Evolutionary conservation across 2,113 vertebrate genomes (phyloP).

Genomic region (Poeciliopsis occidentalis): DNA sequence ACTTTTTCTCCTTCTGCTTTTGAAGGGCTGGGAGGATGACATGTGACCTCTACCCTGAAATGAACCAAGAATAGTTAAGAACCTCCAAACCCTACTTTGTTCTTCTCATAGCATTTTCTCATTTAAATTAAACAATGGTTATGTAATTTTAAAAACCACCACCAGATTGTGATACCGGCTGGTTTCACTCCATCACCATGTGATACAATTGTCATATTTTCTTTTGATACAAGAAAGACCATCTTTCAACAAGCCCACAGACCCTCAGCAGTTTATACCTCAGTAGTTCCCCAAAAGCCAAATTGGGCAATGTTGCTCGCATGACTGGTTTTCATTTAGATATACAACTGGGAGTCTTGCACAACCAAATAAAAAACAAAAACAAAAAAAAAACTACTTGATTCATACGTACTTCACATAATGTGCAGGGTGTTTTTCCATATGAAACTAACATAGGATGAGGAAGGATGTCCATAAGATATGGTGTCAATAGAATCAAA

Average conservation of each 20-base stretch:
- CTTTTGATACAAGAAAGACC: conserved; percentile 29
- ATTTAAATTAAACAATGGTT: conserved; percentile 65
- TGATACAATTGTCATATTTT: conserved; percentile 51
- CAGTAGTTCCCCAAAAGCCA: conserved; percentile 13
- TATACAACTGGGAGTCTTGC: conserved; percentile 7
- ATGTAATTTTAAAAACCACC: conserved; percentile 68
- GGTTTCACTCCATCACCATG: conserved; percentile 25
- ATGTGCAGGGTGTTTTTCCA: background rate
- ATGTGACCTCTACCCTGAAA: conserved; percentile 4
- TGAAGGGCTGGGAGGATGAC: conserved; percentile 12
- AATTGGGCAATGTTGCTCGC: conserved; percentile 25
- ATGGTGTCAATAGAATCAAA: background rate
- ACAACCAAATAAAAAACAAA: background rate
- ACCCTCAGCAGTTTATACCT: conserved; percentile 15
- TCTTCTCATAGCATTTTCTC: conserved; percentile 41
- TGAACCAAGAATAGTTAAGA: conserved; percentile 51
- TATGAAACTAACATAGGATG: background rate
- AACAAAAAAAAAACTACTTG: conserved; percentile 11
- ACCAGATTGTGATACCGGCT: conserved; percentile 57
- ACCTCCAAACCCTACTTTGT: conserved; percentile 46
- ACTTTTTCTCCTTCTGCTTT: conserved; percentile 7
- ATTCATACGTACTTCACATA: conserved; percentile 6
- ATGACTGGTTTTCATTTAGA: conserved; percentile 41
- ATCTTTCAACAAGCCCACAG: conserved; percentile 21
- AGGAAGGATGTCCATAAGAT: background rate